Base-by-base conservation (phyloP, 2,797 vertebrate genomes). In the Clarias platycephalus region DNA sequence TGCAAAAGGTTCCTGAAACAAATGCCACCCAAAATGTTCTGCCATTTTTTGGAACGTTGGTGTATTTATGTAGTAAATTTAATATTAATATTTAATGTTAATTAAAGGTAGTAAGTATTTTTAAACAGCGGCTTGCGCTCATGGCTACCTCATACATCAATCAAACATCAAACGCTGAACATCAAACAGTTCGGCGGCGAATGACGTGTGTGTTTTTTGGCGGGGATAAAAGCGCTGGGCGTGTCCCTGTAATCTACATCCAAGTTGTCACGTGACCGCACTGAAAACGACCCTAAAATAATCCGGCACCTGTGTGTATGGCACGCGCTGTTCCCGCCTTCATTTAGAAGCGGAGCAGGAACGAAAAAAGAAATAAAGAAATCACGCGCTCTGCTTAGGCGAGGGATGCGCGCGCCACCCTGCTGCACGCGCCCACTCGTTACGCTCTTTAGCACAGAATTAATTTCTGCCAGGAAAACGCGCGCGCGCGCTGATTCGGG, bases 371-470 rank as follows among this genome's bases (percentile, higher is more conserved):
- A 0, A 75, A 84, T 62, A 87, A 31, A 9, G n/a, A 26, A 66
- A 80, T 80, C 62, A 53, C 78, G 78, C 78, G 78, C 40, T 80
- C 62, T 63, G 9, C 9, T 66, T 53, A 31, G 13, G 78, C 84
- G 90, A 53, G 84, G 64, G 79, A 89, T 89, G 90, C 92, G 74
- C 90, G 78, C 89, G 82, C 86, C 84, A 89, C 80, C 86, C 82
- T 88, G 83, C 82, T 88, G 83, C 77, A 20, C 78, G 78, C 62
- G 28, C 78, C n/a, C 62, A 66, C 37, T 26, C 76, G 77, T 26
- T 63, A 26, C 34, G 60, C 60, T 44, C 7, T 80, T 80, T 53
- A 2, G 62, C 62, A 80, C 78, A 49, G 40, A 80, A 80, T 80
- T 80, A 28, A 64, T 64, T 80, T 44, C 76, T 13, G 6, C 8